Conservation (phyloP, 2,888 invertebrate species). For the Ypsolopha sequella region DNA sequence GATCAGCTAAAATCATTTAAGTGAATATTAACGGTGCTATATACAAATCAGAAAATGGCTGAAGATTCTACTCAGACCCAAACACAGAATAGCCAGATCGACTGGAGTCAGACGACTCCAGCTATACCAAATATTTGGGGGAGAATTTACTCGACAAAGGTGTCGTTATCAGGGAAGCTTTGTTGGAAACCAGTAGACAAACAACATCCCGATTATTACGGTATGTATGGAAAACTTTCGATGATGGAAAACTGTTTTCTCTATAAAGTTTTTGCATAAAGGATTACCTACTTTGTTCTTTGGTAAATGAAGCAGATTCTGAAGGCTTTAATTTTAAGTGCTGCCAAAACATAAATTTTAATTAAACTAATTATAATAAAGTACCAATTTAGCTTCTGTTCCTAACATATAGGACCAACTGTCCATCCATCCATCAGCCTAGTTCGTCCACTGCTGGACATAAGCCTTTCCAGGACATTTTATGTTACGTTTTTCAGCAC, state of each 20-base stretch:
- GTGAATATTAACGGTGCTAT: not conserved
- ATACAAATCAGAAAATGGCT: slow-evolving; percentile 26
- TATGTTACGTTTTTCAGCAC: no score
- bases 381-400: no score
- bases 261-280: not conserved
- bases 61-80: slow-evolving; percentile 59
- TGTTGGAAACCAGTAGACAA: slow-evolving; percentile 34
- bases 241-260: not conserved
- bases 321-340: no score
- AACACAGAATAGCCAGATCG: slow-evolving; percentile 56
- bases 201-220: slow-evolving; percentile 43
- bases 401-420: no score
- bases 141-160: slow-evolving; percentile 54
- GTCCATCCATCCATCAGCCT: no score
- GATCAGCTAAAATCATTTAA: no score
- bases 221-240: slow-evolving; percentile 30
- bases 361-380: no score
- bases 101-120: slow-evolving; percentile 57
- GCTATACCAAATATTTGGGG: slow-evolving; percentile 65
- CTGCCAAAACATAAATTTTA: no score
- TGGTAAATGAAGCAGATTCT: no score
- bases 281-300: no score
- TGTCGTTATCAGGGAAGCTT: slow-evolving; percentile 30
- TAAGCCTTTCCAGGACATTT: no score
- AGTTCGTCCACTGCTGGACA: no score